Conservation (phyloP, 2,113 vertebrate species). For the Leptobrachium ailaonicum region DNA sequence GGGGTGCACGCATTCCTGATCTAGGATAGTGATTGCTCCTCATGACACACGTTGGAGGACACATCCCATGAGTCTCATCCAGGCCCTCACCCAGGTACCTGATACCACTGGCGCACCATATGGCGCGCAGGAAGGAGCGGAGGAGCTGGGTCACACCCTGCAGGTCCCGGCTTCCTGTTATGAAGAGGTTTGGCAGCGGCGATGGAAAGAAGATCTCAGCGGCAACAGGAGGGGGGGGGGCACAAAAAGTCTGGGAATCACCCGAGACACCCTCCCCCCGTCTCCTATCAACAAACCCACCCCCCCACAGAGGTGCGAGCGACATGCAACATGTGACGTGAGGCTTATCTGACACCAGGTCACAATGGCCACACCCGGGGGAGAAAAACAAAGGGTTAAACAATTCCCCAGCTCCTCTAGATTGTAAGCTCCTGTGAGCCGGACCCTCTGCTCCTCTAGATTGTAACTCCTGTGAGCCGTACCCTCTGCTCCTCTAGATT, state of each 20-base stretch:
- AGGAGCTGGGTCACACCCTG: not conserved
- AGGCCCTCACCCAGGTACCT: not conserved
- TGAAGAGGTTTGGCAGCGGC: not conserved
- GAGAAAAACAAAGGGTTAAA: not conserved
- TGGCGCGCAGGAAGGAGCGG: not conserved
- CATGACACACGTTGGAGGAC: not conserved
- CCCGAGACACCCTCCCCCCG: too few relatives aligned
- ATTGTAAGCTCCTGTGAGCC: too few relatives aligned
- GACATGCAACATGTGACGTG: too few relatives aligned
- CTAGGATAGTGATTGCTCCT: not conserved
- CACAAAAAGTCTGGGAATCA: not conserved
- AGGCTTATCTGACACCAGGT: too few relatives aligned
- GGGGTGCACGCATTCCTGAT: not conserved
- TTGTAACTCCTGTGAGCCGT: too few relatives aligned
- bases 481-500: too few relatives aligned
- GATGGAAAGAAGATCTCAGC: slow-evolving; percentile 2
- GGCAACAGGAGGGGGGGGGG: not conserved
- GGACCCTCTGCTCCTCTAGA: too few relatives aligned
- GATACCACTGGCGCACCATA: too few relatives aligned
- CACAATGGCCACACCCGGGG: not conserved
- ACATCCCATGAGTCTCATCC: not conserved
- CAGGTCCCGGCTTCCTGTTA: slow-evolving; percentile 24
- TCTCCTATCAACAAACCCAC: too few relatives aligned
- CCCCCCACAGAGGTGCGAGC: too few relatives aligned
- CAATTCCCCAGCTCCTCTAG: too few relatives aligned